phyloP scores from a whole-genome alignment of 37 sponge, comb jelly and placozoan genomes.

The Beroe ovata region DNA sequence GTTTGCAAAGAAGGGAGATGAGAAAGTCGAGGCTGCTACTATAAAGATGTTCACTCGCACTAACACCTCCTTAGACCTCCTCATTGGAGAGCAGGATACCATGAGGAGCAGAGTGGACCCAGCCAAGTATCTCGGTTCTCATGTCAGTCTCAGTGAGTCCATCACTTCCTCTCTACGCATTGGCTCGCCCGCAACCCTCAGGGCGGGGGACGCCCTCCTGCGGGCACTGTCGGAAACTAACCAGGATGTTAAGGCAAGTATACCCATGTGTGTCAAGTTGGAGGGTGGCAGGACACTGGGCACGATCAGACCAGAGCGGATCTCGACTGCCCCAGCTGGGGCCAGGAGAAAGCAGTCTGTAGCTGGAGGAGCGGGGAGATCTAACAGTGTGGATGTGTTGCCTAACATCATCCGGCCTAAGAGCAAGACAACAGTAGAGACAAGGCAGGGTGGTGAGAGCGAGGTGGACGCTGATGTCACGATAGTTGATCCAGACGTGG shows the following conservation, averaged over 20 bases:
- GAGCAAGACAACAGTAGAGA: neutral
- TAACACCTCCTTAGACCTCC: neutral
- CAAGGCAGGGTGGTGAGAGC: neutral
- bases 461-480: conserved; percentile 59
- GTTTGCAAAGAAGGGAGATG: neutral
- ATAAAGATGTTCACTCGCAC: conserved; percentile 33
- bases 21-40: neutral
- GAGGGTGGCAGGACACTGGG: conserved; percentile 15
- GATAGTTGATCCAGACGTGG: conserved; percentile 39
- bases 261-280: neutral
- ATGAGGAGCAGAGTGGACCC: conserved; percentile 63
- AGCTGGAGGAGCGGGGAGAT: no score
- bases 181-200: neutral
- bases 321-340: neutral
- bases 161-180: conserved; percentile 43
- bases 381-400: neutral
- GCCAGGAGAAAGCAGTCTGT: neutral
- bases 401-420: conserved; percentile 18
- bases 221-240: neutral
- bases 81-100: conserved; percentile 38
- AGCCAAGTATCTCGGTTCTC: conserved; percentile 21
- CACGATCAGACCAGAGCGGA: conserved; percentile 4
- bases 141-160: conserved; percentile 28
- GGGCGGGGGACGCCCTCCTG: conserved; percentile 1
- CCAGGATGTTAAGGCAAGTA: neutral